A percentile compares a stretch with the other conserved stretches of the same genome.
These are phyloP conservation scores for Liparis tanakae DNA, from an alignment of 2,797 vertebrate genomes.

Conservation along the genomic window DNA sequence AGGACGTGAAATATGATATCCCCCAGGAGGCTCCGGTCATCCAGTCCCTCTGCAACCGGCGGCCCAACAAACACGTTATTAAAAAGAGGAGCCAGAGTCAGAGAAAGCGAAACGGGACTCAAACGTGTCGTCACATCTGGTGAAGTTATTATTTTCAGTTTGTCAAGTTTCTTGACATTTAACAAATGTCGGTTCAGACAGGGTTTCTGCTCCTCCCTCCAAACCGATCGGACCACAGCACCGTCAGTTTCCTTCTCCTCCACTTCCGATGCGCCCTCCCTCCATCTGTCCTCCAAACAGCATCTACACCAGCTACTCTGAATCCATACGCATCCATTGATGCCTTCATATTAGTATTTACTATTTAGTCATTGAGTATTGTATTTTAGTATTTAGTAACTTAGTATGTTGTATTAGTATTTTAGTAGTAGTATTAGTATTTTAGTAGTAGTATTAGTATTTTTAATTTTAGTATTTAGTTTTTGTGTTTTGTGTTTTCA, in stretches of 20 bases:
- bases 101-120: constrained; percentile 29
- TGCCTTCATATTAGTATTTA: too few species aligned
- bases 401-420: too few species aligned
- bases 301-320: constrained; percentile 4
- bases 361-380: too few species aligned
- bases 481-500: too few species aligned
- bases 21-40: constrained; percentile 54
- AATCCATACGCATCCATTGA: background rate
- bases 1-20: constrained; percentile 71
- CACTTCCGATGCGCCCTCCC: constrained; percentile 8
- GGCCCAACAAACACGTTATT: constrained; percentile 62
- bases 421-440: too few species aligned
- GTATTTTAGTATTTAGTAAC: too few species aligned
- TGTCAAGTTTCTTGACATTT: constrained; percentile 21
- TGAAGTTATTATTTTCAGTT: background rate
- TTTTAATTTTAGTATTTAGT: too few species aligned
- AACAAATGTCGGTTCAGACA: constrained; percentile 33
- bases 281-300: constrained; percentile 35
- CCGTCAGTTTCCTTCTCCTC: constrained; percentile 3
- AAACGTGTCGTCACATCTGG: constrained; percentile 38
- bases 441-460: too few species aligned
- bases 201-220: constrained; percentile 19
- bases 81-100: constrained; percentile 34
- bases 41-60: constrained; percentile 54
- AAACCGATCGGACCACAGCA: constrained; percentile 4